phyloP scores from a whole-genome alignment of 2,888 invertebrate species.

The Chromoteleia sp. region DNA sequence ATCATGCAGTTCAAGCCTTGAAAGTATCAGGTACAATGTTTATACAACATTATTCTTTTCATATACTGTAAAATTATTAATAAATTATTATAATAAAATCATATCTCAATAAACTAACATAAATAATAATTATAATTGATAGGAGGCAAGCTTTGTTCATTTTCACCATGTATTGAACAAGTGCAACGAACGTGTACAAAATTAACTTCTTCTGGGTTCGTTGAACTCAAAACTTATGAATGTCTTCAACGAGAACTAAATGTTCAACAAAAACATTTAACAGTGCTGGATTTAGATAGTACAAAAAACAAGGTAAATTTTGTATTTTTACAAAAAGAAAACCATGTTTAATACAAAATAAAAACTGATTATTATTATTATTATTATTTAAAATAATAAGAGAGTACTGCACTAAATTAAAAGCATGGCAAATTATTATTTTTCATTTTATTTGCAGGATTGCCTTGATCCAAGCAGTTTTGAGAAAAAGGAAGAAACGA shows the following conservation, averaged over 20 bases:
- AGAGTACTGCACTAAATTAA: too few relatives aligned
- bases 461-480: slow-evolving; percentile 61
- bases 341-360: too few relatives aligned
- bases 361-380: too few relatives aligned
- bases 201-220: slow-evolving; percentile 91
- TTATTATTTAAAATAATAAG: too few relatives aligned
- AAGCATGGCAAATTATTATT: too few relatives aligned
- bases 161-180: slow-evolving; percentile 99
- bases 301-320: slow-evolving; percentile 87
- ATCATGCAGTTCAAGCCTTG: slow-evolving; percentile 90
- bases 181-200: slow-evolving; percentile 94
- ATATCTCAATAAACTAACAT: slow-evolving; percentile 12
- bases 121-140: slow-evolving; percentile 68
- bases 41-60: not conserved
- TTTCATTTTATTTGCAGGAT: too few relatives aligned
- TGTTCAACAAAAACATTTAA: slow-evolving; percentile 88
- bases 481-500: slow-evolving; percentile 84
- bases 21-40: slow-evolving; percentile 85
- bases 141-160: slow-evolving; percentile 98
- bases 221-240: slow-evolving; percentile 94
- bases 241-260: slow-evolving; percentile 92
- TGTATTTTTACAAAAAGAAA: not conserved
- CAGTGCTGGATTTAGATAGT: slow-evolving; percentile 89
- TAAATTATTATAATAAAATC: not conserved
- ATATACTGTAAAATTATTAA: too few relatives aligned